Evolutionary conservation across 2,113 vertebrate genomes (phyloP), one percentile per base, ranked within the genome.

Genomic region (Scomber scombrus): DNA sequence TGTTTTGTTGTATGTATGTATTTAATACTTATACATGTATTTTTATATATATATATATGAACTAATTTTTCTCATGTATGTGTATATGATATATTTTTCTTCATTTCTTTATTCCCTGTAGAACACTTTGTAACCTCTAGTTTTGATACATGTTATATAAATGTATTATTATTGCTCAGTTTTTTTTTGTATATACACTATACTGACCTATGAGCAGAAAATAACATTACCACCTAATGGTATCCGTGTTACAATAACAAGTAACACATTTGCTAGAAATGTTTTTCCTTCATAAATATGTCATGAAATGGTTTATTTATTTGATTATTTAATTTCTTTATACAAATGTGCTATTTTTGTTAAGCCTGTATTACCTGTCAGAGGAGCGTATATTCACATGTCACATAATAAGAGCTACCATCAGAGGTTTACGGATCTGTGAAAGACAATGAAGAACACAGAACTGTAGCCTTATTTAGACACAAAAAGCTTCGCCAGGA

Each of bases 261-360:
- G 34, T 9, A 40, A 40, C 34, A 40, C 68, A 83, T 84, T 71
- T 66, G 43, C 80, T 80, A 15, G 62, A 62, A 85, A 83, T 74
- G 79, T 56, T 75, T 67, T n/a, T 69, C 79, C 80, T 88, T 82
- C 60, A 63, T 67, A 55, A 82, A 80, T 73, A 61, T 87, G 83
- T 78, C 68, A 77, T n/a, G 57, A 82, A 87, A 82, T 18, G 69
- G 77, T 75, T 83, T 80, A 78, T 71, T 84, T 50, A n/a, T 29
- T 46, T 46, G 2, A 26, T 26, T 26, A 26, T 26, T 26, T 26
- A 26, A 26, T 26, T 34, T 45, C n/a, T 49, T 58, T 84, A 77
- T 26, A 86, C 75, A 91, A 83, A 83, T 21, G 56, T 31, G 84
- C 90, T 93, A 93, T 93, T 93, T 93, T 83, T 85, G 83, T 86